Conservation (phyloP, 2,797 vertebrate species). For the Syngnathus rostellatus region DNA sequence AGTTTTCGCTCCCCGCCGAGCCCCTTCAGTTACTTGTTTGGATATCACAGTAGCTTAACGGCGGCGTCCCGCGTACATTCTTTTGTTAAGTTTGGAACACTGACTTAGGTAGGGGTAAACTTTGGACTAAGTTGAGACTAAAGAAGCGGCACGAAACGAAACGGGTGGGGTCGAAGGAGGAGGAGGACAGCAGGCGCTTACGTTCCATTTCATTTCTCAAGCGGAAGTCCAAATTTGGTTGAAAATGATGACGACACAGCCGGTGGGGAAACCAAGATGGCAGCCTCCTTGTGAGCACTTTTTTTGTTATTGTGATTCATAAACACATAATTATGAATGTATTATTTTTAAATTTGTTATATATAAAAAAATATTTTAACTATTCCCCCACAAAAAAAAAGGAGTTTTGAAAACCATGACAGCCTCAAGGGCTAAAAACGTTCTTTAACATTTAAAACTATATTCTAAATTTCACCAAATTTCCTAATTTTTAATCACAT, state of each 20-base stretch:
- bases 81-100: neutral
- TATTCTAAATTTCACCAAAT: too few relatives aligned
- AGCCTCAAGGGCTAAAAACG: too few relatives aligned
- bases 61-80: neutral
- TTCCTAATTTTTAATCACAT: too few relatives aligned
- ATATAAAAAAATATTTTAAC: too few relatives aligned
- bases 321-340: too few relatives aligned
- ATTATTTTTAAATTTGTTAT: too few relatives aligned
- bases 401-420: too few relatives aligned
- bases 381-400: too few relatives aligned
- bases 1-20: neutral
- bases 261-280: neutral
- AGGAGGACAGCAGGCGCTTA: neutral
- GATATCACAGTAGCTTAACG: neutral
- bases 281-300: neutral
- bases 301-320: too few relatives aligned
- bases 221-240: neutral
- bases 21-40: neutral
- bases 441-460: too few relatives aligned
- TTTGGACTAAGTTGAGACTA: neutral
- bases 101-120: too few relatives aligned
- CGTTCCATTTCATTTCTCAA: neutral
- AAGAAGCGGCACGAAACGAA: neutral
- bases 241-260: neutral
- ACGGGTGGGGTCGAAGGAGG: conserved; percentile 4